Conservation (phyloP, 2,797 vertebrate species). For the Syndactyla subalaris region DNA sequence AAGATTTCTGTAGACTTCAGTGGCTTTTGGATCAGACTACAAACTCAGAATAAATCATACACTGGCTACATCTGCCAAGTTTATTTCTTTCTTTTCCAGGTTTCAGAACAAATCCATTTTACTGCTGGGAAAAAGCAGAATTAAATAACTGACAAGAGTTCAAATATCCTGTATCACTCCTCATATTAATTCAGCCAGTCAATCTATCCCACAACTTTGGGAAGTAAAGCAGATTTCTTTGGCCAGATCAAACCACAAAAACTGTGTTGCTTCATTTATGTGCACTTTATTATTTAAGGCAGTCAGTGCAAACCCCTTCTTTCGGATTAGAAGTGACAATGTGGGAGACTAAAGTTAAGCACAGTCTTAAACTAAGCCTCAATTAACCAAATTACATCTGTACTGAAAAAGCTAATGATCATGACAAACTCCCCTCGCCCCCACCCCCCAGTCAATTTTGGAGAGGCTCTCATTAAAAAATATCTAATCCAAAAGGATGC, state of each 20-base stretch:
- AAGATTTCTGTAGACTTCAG: slow-evolving; percentile 48
- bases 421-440: rapidly evolving
- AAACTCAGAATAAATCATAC: slow-evolving; percentile 62
- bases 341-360: neutral
- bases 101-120: slow-evolving; percentile 62
- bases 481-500: neutral
- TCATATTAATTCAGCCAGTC: slow-evolving; percentile 30
- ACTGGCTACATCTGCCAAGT: slow-evolving; percentile 46
- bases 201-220: neutral
- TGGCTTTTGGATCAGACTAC: slow-evolving; percentile 48
- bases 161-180: slow-evolving; percentile 41
- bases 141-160: slow-evolving; percentile 42
- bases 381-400: neutral
- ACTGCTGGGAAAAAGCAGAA: slow-evolving; percentile 63
- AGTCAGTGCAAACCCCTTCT: neutral
- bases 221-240: slow-evolving; percentile 28
- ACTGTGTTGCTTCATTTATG: neutral
- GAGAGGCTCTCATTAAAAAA: neutral
- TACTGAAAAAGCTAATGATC: neutral
- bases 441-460: neutral
- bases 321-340: neutral
- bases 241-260: neutral
- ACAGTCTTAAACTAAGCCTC: neutral
- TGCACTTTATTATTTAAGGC: neutral
- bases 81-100: slow-evolving; percentile 55